These are phyloP conservation scores for Intellagama lesueurii DNA, from an alignment of 2,797 vertebrate species.

Conservation along the genomic window DNA sequence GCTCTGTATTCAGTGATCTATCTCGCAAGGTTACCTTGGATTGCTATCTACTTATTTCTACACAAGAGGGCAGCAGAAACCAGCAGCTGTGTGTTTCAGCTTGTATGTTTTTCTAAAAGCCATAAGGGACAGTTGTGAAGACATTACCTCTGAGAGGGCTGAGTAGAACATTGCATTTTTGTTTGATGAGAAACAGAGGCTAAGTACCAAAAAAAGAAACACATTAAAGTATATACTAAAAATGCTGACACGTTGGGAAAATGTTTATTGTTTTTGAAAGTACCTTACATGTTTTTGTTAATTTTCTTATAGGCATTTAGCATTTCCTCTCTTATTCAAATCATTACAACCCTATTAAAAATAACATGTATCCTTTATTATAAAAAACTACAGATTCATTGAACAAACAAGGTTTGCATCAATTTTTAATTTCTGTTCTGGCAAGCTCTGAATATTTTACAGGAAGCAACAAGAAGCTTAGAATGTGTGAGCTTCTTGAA, in stretches of 20 bases:
- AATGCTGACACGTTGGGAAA: background rate
- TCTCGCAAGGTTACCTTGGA: background rate
- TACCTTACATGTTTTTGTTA: background rate
- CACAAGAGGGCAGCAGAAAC: constrained; percentile 70
- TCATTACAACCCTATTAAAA: background rate
- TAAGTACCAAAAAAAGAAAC: rapidly evolving
- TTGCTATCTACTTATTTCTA: constrained; percentile 25
- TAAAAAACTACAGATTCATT: background rate
- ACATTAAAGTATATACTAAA: background rate
- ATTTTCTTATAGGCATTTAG: background rate
- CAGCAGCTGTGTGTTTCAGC: background rate
- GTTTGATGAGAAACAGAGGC: background rate
- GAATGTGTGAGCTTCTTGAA: background rate
- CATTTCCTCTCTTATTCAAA: background rate
- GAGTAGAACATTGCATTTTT: background rate
- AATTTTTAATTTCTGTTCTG: background rate
- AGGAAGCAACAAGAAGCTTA: background rate
- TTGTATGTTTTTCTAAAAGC: background rate
- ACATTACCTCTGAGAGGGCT: background rate
- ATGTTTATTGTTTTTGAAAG: background rate
- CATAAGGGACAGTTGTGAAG: background rate
- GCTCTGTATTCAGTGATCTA: too few species aligned
- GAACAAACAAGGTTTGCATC: background rate
- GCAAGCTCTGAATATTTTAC: background rate
- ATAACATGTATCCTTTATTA: background rate